These are phyloP conservation scores for Gryon sp. DNA, from an alignment of 1,140 invertebrate species.

Conservation along the genomic window DNA sequence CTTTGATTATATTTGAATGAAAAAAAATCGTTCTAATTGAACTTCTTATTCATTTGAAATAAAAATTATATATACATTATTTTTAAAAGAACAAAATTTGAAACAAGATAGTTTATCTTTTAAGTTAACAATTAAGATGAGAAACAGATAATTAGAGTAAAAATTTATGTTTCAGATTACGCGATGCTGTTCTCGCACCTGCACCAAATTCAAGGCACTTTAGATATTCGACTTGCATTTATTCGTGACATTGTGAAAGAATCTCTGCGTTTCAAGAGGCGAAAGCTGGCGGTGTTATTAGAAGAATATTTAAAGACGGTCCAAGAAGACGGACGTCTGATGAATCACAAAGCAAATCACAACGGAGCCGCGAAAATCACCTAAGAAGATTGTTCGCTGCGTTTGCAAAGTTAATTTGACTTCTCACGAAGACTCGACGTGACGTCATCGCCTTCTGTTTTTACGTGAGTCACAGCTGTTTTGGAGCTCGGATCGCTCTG, in stretches of 20 bases:
- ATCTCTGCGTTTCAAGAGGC: slow-evolving; percentile 89
- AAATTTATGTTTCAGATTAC: slow-evolving; percentile 84
- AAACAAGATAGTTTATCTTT: too few species aligned
- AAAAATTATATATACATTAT: too few species aligned
- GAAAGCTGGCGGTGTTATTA: slow-evolving; percentile 83
- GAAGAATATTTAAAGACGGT: slow-evolving; percentile 78
- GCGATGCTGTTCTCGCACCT: slow-evolving; percentile 85
- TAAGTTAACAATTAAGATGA: too few species aligned
- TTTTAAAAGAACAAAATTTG: too few species aligned
- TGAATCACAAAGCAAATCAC: slow-evolving; percentile 75
- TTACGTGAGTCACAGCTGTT: background rate
- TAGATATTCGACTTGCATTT: slow-evolving; percentile 85
- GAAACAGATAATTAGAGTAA: too few species aligned
- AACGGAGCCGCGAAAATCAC: slow-evolving; percentile 77
- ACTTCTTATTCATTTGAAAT: too few species aligned
- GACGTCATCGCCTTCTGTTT: background rate
- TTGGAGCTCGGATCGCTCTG: background rate
- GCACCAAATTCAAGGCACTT: slow-evolving; percentile 85
- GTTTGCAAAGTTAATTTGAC: background rate
- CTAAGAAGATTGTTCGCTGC: slow-evolving; percentile 54
- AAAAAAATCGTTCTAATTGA: too few species aligned
- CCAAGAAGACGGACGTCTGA: slow-evolving; percentile 72
- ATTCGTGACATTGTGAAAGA: slow-evolving; percentile 88
- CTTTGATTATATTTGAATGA: too few species aligned
- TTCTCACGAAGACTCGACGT: too few species aligned